Evolutionary conservation across 2,888 invertebrate genomes (phyloP).

Genomic region (Hesperia comma): DNA sequence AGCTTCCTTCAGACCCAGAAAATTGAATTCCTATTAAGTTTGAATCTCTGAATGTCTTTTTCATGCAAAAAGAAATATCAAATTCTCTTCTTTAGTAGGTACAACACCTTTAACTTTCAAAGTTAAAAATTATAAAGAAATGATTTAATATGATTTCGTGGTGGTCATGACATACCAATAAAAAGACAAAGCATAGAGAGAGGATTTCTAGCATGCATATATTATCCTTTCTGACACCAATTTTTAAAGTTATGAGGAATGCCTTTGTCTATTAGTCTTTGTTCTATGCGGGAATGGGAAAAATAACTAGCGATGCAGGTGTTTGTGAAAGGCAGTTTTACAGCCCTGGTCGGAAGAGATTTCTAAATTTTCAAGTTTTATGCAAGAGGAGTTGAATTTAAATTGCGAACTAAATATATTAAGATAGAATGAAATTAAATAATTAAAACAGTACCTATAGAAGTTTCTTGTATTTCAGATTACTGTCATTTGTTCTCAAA

Average conservation of each 20-base stretch:
- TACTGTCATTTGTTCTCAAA: too few species aligned
- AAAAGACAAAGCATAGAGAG: neutral
- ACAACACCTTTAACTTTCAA: too few species aligned
- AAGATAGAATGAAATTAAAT: too few species aligned
- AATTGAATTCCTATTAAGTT: too few species aligned
- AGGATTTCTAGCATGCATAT: neutral
- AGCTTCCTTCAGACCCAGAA: too few species aligned
- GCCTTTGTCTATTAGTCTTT: constrained; percentile 13
- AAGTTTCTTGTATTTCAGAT: too few species aligned
- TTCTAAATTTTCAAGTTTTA: neutral
- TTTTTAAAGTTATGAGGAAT: neutral
- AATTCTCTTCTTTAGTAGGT: too few species aligned
- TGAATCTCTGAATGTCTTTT: too few species aligned
- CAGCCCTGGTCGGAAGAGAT: neutral
- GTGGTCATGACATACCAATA: neutral
- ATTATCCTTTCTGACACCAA: constrained; percentile 8
- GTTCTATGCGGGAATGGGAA: constrained; percentile 10
- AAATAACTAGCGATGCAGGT: constrained; percentile 3
- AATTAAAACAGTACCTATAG: too few species aligned
- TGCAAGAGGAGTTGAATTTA: neutral
- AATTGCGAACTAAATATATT: too few species aligned
- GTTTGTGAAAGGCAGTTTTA: constrained; percentile 4
- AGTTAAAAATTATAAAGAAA: too few species aligned
- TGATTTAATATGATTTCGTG: neutral
- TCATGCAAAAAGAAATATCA: too few species aligned